Conservation (phyloP, 2,888 invertebrate species). For the Dinocampus coccinellae region DNA sequence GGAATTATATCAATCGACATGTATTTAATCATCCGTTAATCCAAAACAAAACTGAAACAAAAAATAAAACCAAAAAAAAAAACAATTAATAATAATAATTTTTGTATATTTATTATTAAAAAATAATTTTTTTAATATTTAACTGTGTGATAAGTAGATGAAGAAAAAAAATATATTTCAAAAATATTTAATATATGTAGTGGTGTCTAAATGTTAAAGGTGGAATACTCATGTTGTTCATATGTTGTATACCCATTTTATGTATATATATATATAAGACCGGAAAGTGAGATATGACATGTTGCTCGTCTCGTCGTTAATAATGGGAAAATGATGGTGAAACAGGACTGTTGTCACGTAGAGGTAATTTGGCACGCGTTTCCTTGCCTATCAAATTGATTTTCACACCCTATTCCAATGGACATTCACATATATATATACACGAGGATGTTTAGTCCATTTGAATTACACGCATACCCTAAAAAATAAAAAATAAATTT, state of each 20-base stretch:
- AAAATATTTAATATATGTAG: neutral
- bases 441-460: conserved; percentile 9
- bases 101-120: no score
- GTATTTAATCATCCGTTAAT: no score
- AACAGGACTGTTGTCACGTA: conserved; percentile 68
- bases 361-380: conserved; percentile 69
- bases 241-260: conserved; percentile 15
- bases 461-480: neutral
- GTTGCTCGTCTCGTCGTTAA: conserved; percentile 61
- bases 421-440: conserved; percentile 5
- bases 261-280: neutral
- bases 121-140: neutral
- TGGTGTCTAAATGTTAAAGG: neutral
- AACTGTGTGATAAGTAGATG: no score
- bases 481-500: no score
- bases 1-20: conserved; percentile 60
- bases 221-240: neutral
- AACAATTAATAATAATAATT: no score
- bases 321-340: conserved; percentile 68
- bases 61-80: no score
- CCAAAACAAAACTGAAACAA: no score
- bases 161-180: no score
- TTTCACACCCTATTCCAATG: conserved; percentile 57
- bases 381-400: conserved; percentile 66
- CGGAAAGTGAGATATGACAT: conserved; percentile 47